Base-by-base conservation (phyloP, 1,140 invertebrate species). In the Drosophila sp. region DNA sequence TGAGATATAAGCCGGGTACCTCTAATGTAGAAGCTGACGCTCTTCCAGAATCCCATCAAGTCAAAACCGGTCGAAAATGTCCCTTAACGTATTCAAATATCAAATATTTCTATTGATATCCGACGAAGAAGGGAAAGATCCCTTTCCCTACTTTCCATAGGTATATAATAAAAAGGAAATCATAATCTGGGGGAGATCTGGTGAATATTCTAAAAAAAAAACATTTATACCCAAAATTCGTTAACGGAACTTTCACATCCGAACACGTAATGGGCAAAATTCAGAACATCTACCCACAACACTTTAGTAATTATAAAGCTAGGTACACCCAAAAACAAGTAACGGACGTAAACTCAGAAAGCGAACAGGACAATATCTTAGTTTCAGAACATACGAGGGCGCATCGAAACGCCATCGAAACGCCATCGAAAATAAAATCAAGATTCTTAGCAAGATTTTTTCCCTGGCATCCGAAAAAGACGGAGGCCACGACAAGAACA, bases 1-100 rank as follows among this genome's bases (percentile, higher is more conserved):
- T 94, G 5, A 51, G 72, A n/a, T 91, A 93, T 67, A 90, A 92
- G 79, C 21, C 79, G 21, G 92, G 92, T 32, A 89, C 67, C 61
- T 11, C 62, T 7, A 90, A 92, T 66, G 56, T 63, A 25, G 91
- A 90, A 43, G 91, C 84, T 0, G 91, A 92, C 36, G 75, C 84
- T 0, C 46, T 92, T 70, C 58, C 53, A 54, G 58, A 70, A 71
- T 71, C 11, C 57, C 64, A 57, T 13, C 9, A 54, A 41, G n/a
- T 21, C 53, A 14, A 9, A 14, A 43, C 7, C 34, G 0, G 27
- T 50, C 21, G 45, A 36, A 45, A 38, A n/a, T n/a, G 36, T 21
- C 11, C 36, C 13, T 16, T 43, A 11, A 41, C n/a, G n/a, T n/a
- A n/a, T n/a, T n/a, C n/a, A n/a, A n/a, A n/a, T n/a, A n/a, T n/a